Evolutionary conservation across 2,888 invertebrate species (phyloP).

Genomic region (Sarcophaga caerulescens): DNA sequence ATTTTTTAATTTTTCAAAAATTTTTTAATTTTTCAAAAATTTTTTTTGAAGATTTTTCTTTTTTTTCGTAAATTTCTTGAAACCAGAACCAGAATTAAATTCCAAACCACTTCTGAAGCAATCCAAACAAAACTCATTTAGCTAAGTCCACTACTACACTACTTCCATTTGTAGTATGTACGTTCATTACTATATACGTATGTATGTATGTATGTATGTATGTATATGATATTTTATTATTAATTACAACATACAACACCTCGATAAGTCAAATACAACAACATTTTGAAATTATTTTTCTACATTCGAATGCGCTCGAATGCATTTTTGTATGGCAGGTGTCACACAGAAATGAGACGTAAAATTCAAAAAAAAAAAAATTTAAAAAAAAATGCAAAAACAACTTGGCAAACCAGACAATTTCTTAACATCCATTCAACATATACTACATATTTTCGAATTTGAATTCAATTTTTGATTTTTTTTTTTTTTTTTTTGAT

Average conservation of each 20-base stretch:
- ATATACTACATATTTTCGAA: not conserved
- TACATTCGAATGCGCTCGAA: constrained; percentile 57
- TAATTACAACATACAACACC: constrained; percentile 65
- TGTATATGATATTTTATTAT: constrained; percentile 39
- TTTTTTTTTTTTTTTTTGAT: too few relatives aligned
- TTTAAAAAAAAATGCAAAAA: constrained; percentile 40
- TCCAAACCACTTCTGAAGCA: constrained; percentile 26
- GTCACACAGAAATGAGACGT: constrained; percentile 36
- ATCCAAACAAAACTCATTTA: too few relatives aligned
- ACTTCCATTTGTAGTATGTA: too few relatives aligned
- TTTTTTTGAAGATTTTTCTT: too few relatives aligned
- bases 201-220: not conserved
- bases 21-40: too few relatives aligned
- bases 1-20: not conserved
- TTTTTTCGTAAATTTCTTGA: constrained; percentile 50
- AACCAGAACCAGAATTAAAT: constrained; percentile 22
- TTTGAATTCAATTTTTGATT: not conserved
- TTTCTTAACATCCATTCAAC: constrained; percentile 44
- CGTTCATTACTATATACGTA: too few relatives aligned
- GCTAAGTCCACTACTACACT: too few relatives aligned
- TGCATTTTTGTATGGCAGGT: constrained; percentile 61
- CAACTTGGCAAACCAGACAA: constrained; percentile 51
- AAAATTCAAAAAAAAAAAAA: constrained; percentile 13
- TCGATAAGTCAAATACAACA: constrained; percentile 63
- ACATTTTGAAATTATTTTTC: constrained; percentile 50